A percentile compares a stretch with the other conserved stretches of the same genome.
Evolutionary conservation across 2,113 vertebrate species (phyloP).

Genomic region (Eudorcas thomsonii): DNA sequence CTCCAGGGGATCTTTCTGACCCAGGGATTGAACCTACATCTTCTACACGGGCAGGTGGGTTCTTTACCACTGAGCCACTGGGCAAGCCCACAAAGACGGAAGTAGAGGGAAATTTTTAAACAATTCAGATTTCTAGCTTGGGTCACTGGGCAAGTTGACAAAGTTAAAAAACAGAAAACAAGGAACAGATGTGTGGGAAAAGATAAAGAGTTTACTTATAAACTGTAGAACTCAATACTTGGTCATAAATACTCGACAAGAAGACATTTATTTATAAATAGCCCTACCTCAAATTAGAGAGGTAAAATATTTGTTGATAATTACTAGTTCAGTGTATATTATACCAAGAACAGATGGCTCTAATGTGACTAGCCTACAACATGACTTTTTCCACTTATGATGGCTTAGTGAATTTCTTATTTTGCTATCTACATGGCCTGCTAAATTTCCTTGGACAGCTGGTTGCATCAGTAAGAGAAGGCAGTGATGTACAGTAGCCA

Average conservation of each 20-base stretch:
- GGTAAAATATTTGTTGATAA: constrained; percentile 9
- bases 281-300: not conserved
- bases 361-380: not conserved
- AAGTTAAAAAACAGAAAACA: not conserved
- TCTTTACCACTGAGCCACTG: not conserved
- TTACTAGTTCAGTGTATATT: not conserved
- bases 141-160: not conserved
- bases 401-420: not conserved
- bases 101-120: not conserved
- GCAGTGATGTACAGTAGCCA: not conserved
- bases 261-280: not conserved
- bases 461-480: not conserved
- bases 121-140: not conserved
- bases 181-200: not conserved
- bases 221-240: not conserved
- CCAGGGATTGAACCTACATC: not conserved
- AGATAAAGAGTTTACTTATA: not conserved
- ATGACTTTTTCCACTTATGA: not conserved
- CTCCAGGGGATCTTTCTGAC: not conserved
- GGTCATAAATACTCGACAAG: not conserved
- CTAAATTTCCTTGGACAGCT: not conserved
- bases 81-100: not conserved
- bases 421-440: not conserved
- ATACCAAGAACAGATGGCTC: not conserved
- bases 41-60: not conserved